These are phyloP conservation scores for Macheiramphus alcinus DNA, from an alignment of 2,113 vertebrate genomes.

Conservation along the genomic window DNA sequence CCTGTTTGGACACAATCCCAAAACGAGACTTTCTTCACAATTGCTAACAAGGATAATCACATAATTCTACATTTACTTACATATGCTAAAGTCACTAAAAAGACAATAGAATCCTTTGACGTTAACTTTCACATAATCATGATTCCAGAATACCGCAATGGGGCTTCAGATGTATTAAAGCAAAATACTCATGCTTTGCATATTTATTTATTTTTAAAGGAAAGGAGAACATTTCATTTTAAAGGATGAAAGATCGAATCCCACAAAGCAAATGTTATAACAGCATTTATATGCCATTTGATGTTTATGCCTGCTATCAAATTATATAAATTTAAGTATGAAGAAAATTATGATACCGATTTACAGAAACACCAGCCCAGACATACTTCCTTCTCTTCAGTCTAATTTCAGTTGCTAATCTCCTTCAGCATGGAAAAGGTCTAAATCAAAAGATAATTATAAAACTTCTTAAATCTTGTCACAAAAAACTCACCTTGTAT, in stretches of 20 bases:
- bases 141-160: neutral
- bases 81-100: neutral
- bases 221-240: neutral
- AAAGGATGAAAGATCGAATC: neutral
- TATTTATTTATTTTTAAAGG: neutral
- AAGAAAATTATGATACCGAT: neutral
- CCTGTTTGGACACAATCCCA: neutral
- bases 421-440: neutral
- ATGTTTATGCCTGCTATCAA: neutral
- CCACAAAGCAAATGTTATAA: neutral
- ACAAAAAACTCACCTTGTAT: neutral
- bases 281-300: neutral
- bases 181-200: neutral
- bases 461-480: neutral
- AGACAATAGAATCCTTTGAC: neutral
- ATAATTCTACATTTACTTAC: neutral
- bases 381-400: neutral
- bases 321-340: neutral
- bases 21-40: neutral
- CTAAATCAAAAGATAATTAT: neutral
- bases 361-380: neutral
- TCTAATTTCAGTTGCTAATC: neutral
- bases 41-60: neutral
- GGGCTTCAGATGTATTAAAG: neutral
- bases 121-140: neutral